Evolutionary conservation across 2,797 vertebrate genomes (phyloP), one percentile per base, ranked within the genome.

Genomic region (Acanthurus tractus): DNA sequence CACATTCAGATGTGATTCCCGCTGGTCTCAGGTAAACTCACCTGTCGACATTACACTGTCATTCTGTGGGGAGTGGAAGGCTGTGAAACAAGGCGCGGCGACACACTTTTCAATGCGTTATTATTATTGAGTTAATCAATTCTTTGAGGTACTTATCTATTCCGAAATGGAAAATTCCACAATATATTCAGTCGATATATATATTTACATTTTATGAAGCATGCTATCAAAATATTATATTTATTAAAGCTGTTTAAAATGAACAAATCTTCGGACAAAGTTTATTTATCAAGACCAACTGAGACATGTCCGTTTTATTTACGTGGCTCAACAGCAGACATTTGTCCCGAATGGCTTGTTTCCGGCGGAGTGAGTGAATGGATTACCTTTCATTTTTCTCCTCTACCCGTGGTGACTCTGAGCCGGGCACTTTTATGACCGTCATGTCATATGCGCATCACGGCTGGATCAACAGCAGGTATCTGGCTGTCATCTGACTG

Each of bases 401-500:
- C 7, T 5, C 29, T 29, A 29, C 22, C 42, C 14, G 8, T 20
- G 48, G 4, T n/a, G 6, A 14, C 8, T 61, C 25, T 58, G n/a
- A 63, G 45, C 9, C 18, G 4, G 61, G 4, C 2, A 3, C n/a
- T 38, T 74, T 68, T 82, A 57, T 57, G 18, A 11, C 44, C 17
- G 9, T 11, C 8, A 13, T 74, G 75, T 78, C 79, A 81, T 59
- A 58, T 85, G 81, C 40, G 48, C 76, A 81, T 76, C 74, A 71
- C 14, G 7, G 18, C 64, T 40, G 25, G 50, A 70, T 17, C 25
- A 49, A 40, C 67, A 66, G 72, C 34, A 23, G 73, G 72, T 42
- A 29, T 64, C 46, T 74, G 15, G 1, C 22, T 74, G 86, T 91
- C 89, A 90, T 56, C 66, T 92, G 90, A 89, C 62, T 50, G 11